A percentile compares a stretch with the other conserved stretches of the same genome.
These are phyloP conservation scores for Platyscapa corneri DNA, from an alignment of 1,140 invertebrate genomes.

Conservation along the genomic window DNA sequence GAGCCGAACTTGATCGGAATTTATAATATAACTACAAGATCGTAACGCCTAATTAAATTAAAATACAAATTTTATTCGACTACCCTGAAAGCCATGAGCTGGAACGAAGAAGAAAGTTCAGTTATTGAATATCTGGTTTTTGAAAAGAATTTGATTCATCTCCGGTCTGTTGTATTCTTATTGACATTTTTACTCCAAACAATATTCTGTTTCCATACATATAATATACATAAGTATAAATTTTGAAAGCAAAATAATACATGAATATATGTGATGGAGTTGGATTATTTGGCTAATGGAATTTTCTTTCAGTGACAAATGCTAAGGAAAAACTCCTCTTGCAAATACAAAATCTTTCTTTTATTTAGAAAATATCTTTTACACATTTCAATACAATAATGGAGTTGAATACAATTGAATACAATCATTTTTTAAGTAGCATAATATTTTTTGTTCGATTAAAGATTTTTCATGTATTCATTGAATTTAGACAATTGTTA, in stretches of 20 bases:
- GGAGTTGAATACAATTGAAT: too few relatives aligned
- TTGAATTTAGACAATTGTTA: too few relatives aligned
- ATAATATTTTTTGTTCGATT: too few relatives aligned
- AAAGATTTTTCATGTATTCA: too few relatives aligned
- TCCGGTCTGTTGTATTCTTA: background rate
- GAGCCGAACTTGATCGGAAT: constrained; percentile 29
- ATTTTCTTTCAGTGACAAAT: background rate
- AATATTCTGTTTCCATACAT: background rate
- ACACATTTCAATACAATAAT: background rate
- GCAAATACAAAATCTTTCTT: background rate
- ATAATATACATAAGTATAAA: background rate
- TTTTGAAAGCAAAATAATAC: background rate
- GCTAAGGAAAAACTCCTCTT: background rate
- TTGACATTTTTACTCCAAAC: background rate
- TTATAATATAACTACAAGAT: background rate
- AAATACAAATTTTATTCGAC: constrained; percentile 12
- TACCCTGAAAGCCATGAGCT: background rate
- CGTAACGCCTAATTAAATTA: constrained; percentile 8
- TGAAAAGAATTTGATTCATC: constrained; percentile 1
- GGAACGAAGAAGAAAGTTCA: background rate
- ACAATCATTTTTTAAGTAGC: too few relatives aligned
- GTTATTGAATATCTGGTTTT: constrained; percentile 24
- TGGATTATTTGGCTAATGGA: background rate
- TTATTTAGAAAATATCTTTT: background rate
- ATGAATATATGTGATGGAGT: background rate